These are phyloP conservation scores for Orbicella faveolata DNA, from an alignment of 64 coral and sea anemone genomes.

Conservation along the genomic window DNA sequence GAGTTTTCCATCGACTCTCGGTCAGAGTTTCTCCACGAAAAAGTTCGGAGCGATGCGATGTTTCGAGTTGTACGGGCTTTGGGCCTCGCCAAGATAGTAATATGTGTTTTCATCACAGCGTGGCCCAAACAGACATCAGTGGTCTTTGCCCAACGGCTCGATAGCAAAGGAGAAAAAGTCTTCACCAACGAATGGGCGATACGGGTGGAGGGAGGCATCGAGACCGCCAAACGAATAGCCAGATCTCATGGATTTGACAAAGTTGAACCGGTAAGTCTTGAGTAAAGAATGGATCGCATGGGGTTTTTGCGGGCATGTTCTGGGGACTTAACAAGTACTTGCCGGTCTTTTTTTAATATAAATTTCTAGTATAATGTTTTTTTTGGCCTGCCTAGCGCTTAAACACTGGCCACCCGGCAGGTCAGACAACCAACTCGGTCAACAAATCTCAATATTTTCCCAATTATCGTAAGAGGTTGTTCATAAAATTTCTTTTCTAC, in stretches of 20 bases:
- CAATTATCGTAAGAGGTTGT: not conserved
- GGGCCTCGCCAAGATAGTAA: conserved; percentile 76
- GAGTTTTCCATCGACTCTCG: conserved; percentile 57
- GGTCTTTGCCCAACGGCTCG: not conserved
- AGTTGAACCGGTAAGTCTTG: conserved; percentile 77
- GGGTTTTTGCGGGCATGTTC: not conserved
- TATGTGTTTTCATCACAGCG: conserved; percentile 37
- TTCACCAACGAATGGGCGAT: conserved; percentile 99
- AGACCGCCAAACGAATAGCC: conserved; percentile 81
- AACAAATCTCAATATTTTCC: conserved; percentile 27
- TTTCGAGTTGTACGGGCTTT: conserved; percentile 62
- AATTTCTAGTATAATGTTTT: conserved; percentile 59
- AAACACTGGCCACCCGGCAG: conserved; percentile 40
- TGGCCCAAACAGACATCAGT: conserved; percentile 20
- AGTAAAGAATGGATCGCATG: not conserved
- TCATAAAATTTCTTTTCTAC: not conserved
- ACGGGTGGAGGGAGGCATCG: conserved; percentile 78
- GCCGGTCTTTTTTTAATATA: conserved; percentile 40
- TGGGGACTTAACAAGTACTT: conserved; percentile 46
- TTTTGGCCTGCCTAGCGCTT: conserved; percentile 36
- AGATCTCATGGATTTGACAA: conserved; percentile 94
- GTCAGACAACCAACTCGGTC: conserved; percentile 41
- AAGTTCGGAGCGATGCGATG: conserved; percentile 92
- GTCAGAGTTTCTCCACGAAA: conserved; percentile 65
- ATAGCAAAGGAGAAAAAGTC: conserved; percentile 57